Evolutionary conservation across 2,888 invertebrate genomes (phyloP).

Genomic region (Pyrgus malvae): DNA sequence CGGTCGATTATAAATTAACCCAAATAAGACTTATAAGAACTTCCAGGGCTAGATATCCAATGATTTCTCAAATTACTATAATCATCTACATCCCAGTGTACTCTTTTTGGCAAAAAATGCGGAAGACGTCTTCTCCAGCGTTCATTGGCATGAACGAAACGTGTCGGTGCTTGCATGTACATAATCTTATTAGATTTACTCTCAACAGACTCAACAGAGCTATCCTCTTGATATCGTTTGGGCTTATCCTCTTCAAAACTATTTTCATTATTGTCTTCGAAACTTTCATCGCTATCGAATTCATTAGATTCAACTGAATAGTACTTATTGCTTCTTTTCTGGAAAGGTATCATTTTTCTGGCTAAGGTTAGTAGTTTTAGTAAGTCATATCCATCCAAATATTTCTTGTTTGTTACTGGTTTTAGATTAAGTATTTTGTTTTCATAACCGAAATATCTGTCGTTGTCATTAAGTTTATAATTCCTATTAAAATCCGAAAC

Average conservation of each 20-base stretch:
- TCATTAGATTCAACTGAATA: not conserved
- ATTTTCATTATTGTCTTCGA: conserved; percentile 10
- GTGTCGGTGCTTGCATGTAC: conserved; percentile 37
- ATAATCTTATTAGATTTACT: conserved; percentile 4
- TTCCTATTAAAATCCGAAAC: not conserved
- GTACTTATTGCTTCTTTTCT: not conserved
- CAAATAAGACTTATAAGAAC: too few relatives aligned
- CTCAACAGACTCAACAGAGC: not conserved
- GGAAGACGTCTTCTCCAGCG: conserved; percentile 40
- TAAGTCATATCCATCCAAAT: not conserved
- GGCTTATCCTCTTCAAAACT: conserved; percentile 14
- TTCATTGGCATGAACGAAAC: conserved; percentile 11
- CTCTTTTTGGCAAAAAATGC: conserved; percentile 58
- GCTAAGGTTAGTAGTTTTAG: not conserved
- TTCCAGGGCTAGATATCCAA: conserved; percentile 59
- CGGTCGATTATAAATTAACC: too few relatives aligned
- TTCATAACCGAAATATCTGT: too few relatives aligned
- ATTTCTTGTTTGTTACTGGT: not conserved
- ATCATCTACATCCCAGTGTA: conserved; percentile 50
- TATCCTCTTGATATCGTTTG: too few relatives aligned
- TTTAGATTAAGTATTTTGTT: too few relatives aligned
- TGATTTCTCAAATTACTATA: conserved; percentile 49
- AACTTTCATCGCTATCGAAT: conserved; percentile 1
- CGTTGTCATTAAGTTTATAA: not conserved
- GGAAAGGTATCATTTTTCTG: not conserved